Evolutionary conservation across 2,113 vertebrate species (phyloP).

Genomic region (Spheniscus mendiculus): DNA sequence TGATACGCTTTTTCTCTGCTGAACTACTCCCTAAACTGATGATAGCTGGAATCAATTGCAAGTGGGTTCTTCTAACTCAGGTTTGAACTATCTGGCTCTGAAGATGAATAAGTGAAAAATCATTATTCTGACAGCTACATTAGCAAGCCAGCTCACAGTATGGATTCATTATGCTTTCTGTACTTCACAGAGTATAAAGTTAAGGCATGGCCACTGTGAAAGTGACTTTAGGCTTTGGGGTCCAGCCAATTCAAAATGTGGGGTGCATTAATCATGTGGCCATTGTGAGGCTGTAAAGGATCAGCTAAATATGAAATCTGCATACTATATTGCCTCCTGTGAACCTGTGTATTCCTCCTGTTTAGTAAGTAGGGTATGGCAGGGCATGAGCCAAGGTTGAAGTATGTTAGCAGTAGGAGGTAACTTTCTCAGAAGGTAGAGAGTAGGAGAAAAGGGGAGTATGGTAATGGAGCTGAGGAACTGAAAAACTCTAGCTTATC

Average conservation of each 20-base stretch:
- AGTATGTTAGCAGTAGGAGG: background rate
- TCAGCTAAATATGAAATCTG: background rate
- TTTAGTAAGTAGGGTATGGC: background rate
- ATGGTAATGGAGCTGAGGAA: too few species aligned
- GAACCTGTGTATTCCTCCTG: background rate
- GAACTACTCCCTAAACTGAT: background rate
- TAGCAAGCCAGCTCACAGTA: background rate
- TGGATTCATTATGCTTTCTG: background rate
- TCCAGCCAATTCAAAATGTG: background rate
- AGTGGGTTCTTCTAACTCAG: background rate
- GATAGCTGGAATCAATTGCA: background rate
- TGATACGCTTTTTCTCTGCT: background rate
- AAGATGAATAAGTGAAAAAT: background rate
- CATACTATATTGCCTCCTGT: background rate
- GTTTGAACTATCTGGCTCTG: background rate
- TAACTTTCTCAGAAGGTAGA: background rate
- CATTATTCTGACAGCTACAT: background rate
- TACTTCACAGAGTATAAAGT: background rate
- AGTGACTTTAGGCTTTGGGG: background rate
- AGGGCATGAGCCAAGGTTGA: background rate
- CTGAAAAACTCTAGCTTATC: background rate
- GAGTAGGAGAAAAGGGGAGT: background rate
- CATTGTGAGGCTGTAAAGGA: background rate
- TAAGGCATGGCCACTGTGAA: background rate
- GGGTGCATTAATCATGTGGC: background rate